phyloP scores from a whole-genome alignment of 2,113 vertebrate genomes.

The Pogona vitticeps region DNA sequence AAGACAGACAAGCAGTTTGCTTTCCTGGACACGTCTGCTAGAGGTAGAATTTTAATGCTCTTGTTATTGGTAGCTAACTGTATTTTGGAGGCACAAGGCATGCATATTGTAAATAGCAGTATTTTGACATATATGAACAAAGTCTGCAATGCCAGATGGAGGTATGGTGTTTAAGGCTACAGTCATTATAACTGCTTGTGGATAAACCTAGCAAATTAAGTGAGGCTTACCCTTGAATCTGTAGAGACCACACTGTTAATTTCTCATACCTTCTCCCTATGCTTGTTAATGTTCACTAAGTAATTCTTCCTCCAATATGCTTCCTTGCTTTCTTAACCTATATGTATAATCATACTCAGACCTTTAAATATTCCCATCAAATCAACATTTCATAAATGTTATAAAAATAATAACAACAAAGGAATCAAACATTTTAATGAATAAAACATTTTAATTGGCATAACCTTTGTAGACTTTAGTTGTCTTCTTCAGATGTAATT shows the following conservation, averaged over 20 bases:
- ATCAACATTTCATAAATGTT: not conserved
- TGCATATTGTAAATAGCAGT: not conserved
- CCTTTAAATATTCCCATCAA: not conserved
- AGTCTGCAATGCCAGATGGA: not conserved
- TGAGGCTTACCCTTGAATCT: too few species aligned
- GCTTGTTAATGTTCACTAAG: not conserved
- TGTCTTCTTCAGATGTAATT: too few species aligned
- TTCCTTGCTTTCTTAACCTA: not conserved
- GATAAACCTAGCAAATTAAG: not conserved
- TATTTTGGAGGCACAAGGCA: not conserved
- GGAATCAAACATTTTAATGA: too few species aligned
- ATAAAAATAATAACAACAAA: too few species aligned
- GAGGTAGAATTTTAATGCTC: slow-evolving; percentile 1
- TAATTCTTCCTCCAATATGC: not conserved
- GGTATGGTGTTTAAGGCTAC: not conserved
- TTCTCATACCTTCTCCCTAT: not conserved
- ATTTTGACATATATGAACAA: not conserved
- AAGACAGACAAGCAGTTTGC: slow-evolving; percentile 9
- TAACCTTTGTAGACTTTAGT: too few species aligned
- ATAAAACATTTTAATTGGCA: too few species aligned
- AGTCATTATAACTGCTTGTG: not conserved
- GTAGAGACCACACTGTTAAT: not conserved
- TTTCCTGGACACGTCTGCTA: not conserved
- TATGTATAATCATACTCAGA: not conserved
- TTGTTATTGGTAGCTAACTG: not conserved